A percentile compares a stretch with the other conserved stretches of the same genome.
phyloP scores from a whole-genome alignment of 2,888 invertebrate species.

The Drosophila kokeensis region DNA sequence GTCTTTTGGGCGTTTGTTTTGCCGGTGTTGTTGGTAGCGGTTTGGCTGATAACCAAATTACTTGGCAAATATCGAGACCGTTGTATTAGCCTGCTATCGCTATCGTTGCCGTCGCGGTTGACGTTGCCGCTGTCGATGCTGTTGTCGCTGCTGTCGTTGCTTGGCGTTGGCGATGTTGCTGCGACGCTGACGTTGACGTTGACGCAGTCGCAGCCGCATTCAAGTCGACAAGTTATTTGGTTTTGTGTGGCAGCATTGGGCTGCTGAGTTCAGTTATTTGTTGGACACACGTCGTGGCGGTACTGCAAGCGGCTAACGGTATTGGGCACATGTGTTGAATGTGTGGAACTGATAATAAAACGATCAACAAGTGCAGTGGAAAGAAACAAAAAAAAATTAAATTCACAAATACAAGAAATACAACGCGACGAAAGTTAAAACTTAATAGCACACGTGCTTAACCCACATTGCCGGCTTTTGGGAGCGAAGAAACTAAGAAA shows the following conservation, averaged over 20 bases:
- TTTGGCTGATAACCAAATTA: conserved; percentile 54
- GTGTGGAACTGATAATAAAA: conserved; percentile 33
- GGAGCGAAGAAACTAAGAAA: conserved; percentile 15
- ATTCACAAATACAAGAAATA: conserved; percentile 5
- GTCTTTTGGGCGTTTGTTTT: conserved; percentile 56
- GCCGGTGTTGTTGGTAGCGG: conserved; percentile 55
- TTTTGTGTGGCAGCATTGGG: conserved; percentile 81
- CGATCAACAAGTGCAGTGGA: conserved; percentile 41
- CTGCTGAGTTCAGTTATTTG: conserved; percentile 80
- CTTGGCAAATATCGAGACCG: conserved; percentile 36
- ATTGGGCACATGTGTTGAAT: conserved; percentile 26
- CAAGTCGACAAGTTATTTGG: conserved; percentile 61
- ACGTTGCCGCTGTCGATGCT: conserved; percentile 7
- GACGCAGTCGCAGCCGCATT: conserved; percentile 36
- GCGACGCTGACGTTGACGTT: conserved; percentile 18
- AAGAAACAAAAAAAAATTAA: conserved; percentile 6
- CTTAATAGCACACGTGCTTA: conserved; percentile 21
- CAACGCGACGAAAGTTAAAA: conserved; percentile 43
- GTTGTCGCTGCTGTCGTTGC: conserved; percentile 27
- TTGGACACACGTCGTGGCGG: conserved; percentile 79
- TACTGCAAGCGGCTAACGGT: conserved; percentile 74
- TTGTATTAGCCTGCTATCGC: conserved; percentile 38
- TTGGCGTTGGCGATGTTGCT: conserved; percentile 18
- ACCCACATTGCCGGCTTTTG: conserved; percentile 1
- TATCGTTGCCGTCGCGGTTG: conserved; percentile 23